These are phyloP conservation scores for Clistopyga incitator DNA, from an alignment of 2,888 invertebrate species.

Conservation along the genomic window DNA sequence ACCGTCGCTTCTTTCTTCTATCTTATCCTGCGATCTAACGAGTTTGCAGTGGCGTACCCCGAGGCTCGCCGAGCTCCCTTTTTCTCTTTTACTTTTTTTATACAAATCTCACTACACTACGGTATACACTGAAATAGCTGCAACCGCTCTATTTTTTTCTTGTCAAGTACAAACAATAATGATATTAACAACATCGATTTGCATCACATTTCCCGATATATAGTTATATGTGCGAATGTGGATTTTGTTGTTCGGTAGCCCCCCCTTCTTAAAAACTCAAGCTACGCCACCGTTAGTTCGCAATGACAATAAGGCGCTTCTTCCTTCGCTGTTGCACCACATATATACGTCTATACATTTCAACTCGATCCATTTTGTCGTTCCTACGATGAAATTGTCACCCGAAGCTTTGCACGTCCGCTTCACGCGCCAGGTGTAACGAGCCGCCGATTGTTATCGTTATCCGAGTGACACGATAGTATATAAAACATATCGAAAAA, in stretches of 20 bases:
- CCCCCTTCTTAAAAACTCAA: no score
- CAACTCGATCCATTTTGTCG: constrained; percentile 64
- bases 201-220: no score
- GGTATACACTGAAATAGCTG: no score
- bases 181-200: no score
- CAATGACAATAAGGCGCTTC: no score
- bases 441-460: constrained; percentile 81
- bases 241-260: no score
- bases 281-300: no score
- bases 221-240: no score
- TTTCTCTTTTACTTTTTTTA: constrained; percentile 32
- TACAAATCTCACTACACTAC: no score
- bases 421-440: constrained; percentile 73
- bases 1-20: constrained; percentile 69
- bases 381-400: constrained; percentile 54
- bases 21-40: constrained; percentile 76
- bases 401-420: constrained; percentile 62
- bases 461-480: constrained; percentile 70
- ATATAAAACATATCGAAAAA: no score
- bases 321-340: constrained; percentile 25
- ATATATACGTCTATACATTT: constrained; percentile 37
- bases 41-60: constrained; percentile 71
- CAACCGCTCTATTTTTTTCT: no score
- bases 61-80: background rate
- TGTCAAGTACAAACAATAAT: no score